Evolutionary conservation across 2,113 vertebrate genomes (phyloP).

Genomic region (Cynocephalus volans): DNA sequence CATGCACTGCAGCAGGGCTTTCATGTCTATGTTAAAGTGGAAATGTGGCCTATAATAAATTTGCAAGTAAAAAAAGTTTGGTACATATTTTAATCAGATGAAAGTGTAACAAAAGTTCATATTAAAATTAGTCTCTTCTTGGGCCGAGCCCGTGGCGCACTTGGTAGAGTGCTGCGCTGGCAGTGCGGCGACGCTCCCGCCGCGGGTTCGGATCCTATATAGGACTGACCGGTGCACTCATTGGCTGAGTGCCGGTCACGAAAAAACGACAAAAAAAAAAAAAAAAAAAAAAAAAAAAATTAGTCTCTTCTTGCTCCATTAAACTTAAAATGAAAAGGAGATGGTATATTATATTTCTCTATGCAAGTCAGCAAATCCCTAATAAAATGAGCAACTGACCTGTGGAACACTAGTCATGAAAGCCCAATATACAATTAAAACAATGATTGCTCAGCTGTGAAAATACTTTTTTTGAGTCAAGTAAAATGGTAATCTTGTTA

Average conservation of each 20-base stretch:
- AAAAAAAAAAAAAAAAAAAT: too few relatives aligned
- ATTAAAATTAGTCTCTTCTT: slow-evolving; percentile 61
- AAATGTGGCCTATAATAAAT: slow-evolving; percentile 78
- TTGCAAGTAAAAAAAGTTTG: slow-evolving; percentile 43
- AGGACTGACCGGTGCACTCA: too few relatives aligned
- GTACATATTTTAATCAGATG: slow-evolving; percentile 49
- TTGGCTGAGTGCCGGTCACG: too few relatives aligned
- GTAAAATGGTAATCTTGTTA: slow-evolving; percentile 82
- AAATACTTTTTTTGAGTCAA: slow-evolving; percentile 77
- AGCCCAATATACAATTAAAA: slow-evolving; percentile 82
- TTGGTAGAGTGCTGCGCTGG: too few relatives aligned
- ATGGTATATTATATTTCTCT: slow-evolving; percentile 24
- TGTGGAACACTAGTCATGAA: slow-evolving; percentile 84
- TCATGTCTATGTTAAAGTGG: slow-evolving; percentile 83
- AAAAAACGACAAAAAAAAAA: too few relatives aligned
- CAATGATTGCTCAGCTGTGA: slow-evolving; percentile 75
- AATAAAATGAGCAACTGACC: slow-evolving; percentile 27
- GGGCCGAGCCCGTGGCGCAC: too few relatives aligned
- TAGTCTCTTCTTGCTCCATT: slow-evolving; percentile 46
- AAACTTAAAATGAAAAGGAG: slow-evolving; percentile 52
- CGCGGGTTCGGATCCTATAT: too few relatives aligned
- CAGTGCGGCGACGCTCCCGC: too few relatives aligned
- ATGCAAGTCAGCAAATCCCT: slow-evolving; percentile 51
- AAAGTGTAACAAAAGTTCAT: slow-evolving; percentile 45
- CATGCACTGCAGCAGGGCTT: slow-evolving; percentile 85